Evolutionary conservation across 2,888 invertebrate species (phyloP).

Genomic region (Macrosiphum euphorbiae): DNA sequence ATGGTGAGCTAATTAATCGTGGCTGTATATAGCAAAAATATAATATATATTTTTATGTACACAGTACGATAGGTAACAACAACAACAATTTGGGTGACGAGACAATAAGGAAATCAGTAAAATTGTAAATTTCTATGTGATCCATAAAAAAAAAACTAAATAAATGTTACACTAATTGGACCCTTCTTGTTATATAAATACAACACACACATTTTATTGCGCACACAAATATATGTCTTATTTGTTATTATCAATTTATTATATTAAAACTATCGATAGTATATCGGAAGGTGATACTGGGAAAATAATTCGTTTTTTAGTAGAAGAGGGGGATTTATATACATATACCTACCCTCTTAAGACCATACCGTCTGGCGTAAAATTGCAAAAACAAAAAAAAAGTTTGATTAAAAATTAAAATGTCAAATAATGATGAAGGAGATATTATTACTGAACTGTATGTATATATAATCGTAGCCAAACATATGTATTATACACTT

Average conservation of each 20-base stretch:
- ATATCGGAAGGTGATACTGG: not conserved
- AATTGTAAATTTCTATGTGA: not conserved
- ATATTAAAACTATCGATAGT: not conserved
- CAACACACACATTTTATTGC: not conserved
- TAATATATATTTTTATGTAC: not conserved
- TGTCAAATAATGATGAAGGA: not conserved
- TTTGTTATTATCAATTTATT: not conserved
- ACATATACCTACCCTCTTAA: not conserved
- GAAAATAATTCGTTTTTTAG: not conserved
- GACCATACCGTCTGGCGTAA: not conserved
- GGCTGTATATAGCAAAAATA: not conserved
- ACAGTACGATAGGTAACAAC: not conserved
- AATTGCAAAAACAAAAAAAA: not conserved
- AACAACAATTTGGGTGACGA: too few relatives aligned
- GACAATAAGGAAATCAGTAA: not conserved
- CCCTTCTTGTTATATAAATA: not conserved
- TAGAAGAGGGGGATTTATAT: not conserved
- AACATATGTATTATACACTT: not conserved
- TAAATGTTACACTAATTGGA: not conserved
- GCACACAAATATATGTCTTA: not conserved
- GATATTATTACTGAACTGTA: not conserved
- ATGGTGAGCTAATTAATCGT: not conserved
- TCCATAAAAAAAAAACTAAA: not conserved
- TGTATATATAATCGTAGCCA: not conserved
- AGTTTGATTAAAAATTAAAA: not conserved